Percentiles rank a stretch among this genome's conserved stretches.
Conservation (phyloP, 1,140 invertebrate species). For the Macrobrachium rosenbergii region DNA sequence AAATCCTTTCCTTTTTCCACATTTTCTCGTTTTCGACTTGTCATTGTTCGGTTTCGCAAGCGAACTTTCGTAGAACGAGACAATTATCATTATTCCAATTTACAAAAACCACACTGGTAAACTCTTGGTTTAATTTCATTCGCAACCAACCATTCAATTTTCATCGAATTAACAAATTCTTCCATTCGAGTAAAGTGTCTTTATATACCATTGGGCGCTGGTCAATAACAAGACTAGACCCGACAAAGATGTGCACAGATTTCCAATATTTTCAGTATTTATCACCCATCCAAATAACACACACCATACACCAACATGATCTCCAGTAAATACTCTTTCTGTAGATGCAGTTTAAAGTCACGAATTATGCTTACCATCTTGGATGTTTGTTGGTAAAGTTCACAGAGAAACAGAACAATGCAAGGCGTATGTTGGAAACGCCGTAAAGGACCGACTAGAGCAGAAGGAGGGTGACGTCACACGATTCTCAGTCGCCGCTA, state of each 20-base stretch:
- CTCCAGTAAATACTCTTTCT: not conserved
- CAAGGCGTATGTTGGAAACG: conserved; percentile 55
- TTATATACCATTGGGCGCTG: conserved; percentile 35
- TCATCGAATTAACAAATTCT: too few species aligned
- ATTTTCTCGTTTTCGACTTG: too few species aligned
- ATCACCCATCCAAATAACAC: not conserved
- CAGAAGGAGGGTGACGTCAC: conserved; percentile 57
- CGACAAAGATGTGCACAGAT: conserved; percentile 46
- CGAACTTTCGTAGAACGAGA: too few species aligned
- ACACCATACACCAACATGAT: conserved; percentile 13
- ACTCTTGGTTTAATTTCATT: too few species aligned
- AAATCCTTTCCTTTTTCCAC: too few species aligned
- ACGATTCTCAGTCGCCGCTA: conserved; percentile 22
- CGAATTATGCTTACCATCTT: conserved; percentile 53
- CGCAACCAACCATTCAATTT: too few species aligned
- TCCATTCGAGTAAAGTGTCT: too few species aligned
- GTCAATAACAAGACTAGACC: conserved; percentile 23
- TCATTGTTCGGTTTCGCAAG: too few species aligned
- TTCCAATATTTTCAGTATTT: not conserved
- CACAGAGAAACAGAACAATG: conserved; percentile 39
- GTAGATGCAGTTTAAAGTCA: not conserved
- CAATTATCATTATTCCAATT: too few species aligned
- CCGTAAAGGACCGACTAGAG: conserved; percentile 62
- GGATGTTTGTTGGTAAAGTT: conserved; percentile 58
- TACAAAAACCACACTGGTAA: too few species aligned